Base-by-base conservation (phyloP, 2,888 invertebrate species). In the Drosophila leonis region DNA sequence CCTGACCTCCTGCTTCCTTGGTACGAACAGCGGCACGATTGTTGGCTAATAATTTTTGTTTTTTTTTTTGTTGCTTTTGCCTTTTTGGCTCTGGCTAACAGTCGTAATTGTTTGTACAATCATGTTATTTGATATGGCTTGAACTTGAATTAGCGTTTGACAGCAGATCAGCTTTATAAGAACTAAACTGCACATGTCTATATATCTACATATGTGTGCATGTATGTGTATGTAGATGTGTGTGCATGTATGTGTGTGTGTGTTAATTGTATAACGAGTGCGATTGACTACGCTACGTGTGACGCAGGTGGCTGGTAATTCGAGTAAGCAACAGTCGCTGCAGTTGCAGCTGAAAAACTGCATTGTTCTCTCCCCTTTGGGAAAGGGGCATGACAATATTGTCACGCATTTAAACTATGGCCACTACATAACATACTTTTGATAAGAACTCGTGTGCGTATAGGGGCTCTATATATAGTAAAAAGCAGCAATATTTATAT, bases 91-190 rank as follows among this genome's bases (percentile, higher is more conserved):
- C 39, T 78, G 67, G 59, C 78, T 62, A 76, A 72, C 60, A 65
- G 42, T 57, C 64, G 65, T 79, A 83, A 87, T 82, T 84, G 88
- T 82, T 84, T 69, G 72, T 72, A 54, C 81, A 81, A 82, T 82
- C 80, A 75, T 83, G 84, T 83, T 83, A 84, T 84, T 88, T 85
- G 88, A 84, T 84, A 84, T 88, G 88, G 88, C 67, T 80, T 88
- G 87, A 89, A 88, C 90, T 89, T 89, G 89, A 89, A 85, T 88
- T 80, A 89, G 75, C 79, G 81, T 90, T 84, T 86, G 86, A 84
- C 89, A 84, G 82, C 86, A 82, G 84, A 78, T 89, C 73, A 64
- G 75, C 75, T 83, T 84, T 84, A 72, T 82, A 82, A 84, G 85
- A 84, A 87, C 81, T 67, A 75, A 80, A 73, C 69, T 72, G 68